Base-by-base conservation (phyloP, 2,797 vertebrate species). In the Rhinatrema bivittatum region DNA sequence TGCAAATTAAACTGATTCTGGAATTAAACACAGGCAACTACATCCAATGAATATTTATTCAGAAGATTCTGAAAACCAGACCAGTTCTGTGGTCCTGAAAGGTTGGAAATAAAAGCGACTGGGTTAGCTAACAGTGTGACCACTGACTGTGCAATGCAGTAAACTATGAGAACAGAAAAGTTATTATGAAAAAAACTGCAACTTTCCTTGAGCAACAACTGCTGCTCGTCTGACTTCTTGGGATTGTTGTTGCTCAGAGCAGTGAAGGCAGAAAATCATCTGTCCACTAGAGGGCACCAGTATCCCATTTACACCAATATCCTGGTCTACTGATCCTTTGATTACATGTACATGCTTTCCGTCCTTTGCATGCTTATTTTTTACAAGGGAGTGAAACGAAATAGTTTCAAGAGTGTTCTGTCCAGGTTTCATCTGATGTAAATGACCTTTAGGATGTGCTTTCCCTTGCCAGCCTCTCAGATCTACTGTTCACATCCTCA, bases 341-440 rank as follows among this genome's bases (percentile, higher is more conserved):
- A 1, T 7, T 2, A 2, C 22, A 30, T 3, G 38, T 20, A 7
- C 21, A 37, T 38, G 33, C 29, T 0, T 26, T 32, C 50, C 36
- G 25, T 5, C 17, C 5, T 4, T 40, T 29, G 53, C 52, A 1
- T 62, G 53, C 67, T 73, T 69, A 68, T 78, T 76, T 69, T 65
- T 70, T 42, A 36, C n/a, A 70, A 76, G 70, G 81, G 69, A 78
- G 71, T 78, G 78, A 79, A 79, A 81, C 68, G 72, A 79, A n/a
- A n/a, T 72, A 50, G 72, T 79, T 72, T 57, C 60, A 30, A 60
- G 66, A 42, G 72, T 68, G 78, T 76, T 64, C 65, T 53, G 55
- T 65, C 53, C 61, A 33, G 54, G 46, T 58, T 61, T 65, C 57
- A 11, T 16, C 34, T 9, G 19, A 30, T 51, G 44, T 16, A n/a